phyloP scores from a whole-genome alignment of 2,113 vertebrate species.

The Tachysurus vachellii region DNA sequence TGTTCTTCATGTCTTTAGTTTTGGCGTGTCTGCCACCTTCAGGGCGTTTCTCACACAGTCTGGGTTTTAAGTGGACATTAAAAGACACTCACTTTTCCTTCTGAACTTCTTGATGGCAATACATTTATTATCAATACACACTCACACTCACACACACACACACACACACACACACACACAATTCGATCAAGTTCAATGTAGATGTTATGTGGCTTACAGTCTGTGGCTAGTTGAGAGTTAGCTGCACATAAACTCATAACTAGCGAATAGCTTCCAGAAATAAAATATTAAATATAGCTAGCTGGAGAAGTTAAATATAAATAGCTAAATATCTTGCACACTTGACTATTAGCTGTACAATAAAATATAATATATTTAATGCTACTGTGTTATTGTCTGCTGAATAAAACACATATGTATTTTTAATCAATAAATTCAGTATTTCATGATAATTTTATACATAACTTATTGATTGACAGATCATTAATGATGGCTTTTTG shows the following conservation, averaged over 20 bases:
- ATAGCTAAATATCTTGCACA: not conserved
- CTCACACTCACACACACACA: not conserved
- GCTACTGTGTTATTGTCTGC: not conserved
- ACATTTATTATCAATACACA: not conserved
- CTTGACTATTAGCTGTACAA: not conserved
- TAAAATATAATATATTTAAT: too few species aligned
- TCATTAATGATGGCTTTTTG: not conserved
- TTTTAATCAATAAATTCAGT: too few species aligned
- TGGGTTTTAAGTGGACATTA: not conserved
- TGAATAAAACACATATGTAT: too few species aligned
- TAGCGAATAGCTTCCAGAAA: not conserved
- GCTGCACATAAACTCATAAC: not conserved
- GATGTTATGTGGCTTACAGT: not conserved
- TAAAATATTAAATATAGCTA: not conserved
- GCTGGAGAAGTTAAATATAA: not conserved
- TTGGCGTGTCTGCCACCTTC: constrained; percentile 20
- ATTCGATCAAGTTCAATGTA: not conserved
- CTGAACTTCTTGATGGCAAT: not conserved
- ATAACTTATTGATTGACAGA: not conserved
- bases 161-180: not conserved
- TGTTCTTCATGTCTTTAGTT: constrained; percentile 19
- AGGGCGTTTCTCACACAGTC: constrained; percentile 19
- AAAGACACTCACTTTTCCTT: not conserved
- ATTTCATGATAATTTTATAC: too few species aligned
- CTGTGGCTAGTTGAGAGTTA: not conserved